Percentiles rank a stretch among this genome's conserved stretches.
Evolutionary conservation across 1,140 invertebrate species (phyloP).

Genomic region (Euborellia annulipes): DNA sequence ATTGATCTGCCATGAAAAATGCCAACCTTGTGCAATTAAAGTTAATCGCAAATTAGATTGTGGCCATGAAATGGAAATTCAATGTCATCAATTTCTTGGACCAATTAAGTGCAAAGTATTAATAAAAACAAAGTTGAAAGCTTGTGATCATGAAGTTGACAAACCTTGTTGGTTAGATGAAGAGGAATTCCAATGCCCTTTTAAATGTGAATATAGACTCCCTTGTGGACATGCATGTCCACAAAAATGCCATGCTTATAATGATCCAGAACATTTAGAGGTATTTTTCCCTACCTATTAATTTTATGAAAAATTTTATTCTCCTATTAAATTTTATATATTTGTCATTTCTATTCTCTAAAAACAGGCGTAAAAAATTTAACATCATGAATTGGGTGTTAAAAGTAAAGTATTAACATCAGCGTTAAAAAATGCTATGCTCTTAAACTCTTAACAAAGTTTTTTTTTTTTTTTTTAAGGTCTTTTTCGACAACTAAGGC

Average conservation of each 20-base stretch:
- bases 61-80: slow-evolving; percentile 22
- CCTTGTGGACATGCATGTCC: slow-evolving; percentile 34
- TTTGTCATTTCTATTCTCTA: no score
- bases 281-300: no score
- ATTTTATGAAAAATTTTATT: no score
- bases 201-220: slow-evolving; percentile 26
- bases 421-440: no score
- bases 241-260: slow-evolving; percentile 26
- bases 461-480: no score
- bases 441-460: no score
- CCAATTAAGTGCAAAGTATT: slow-evolving; percentile 22
- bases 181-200: slow-evolving; percentile 23
- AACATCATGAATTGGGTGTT: no score
- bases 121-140: slow-evolving; percentile 22
- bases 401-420: no score
- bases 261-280: slow-evolving; percentile 32
- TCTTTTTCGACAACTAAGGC: no score
- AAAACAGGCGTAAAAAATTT: no score
- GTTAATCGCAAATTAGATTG: slow-evolving; percentile 24
- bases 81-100: slow-evolving; percentile 23
- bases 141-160: slow-evolving; percentile 31
- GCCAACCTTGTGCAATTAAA: slow-evolving; percentile 9
- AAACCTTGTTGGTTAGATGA: slow-evolving; percentile 27
- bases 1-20: slow-evolving; percentile 9
- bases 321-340: no score